phyloP scores from a whole-genome alignment of 1,140 invertebrate species.

The Diorhabda elongata region DNA sequence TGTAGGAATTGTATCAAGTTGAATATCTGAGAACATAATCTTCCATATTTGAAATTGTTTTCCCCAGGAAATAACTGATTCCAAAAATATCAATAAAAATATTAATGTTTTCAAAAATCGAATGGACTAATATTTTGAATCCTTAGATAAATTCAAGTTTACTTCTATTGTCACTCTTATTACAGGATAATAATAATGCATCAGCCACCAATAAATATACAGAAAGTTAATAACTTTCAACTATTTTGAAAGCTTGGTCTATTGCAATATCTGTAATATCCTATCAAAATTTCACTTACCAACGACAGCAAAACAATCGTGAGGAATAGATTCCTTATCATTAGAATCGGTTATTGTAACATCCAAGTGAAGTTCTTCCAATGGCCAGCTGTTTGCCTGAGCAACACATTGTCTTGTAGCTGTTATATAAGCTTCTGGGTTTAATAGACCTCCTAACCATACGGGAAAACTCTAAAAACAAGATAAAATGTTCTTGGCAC shows the following conservation, averaged over 20 bases:
- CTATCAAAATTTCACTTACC: conserved; percentile 45
- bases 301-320: conserved; percentile 77
- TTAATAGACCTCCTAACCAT: conserved; percentile 95
- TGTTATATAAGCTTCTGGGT: conserved; percentile 98
- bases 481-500: neutral
- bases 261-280: conserved; percentile 5
- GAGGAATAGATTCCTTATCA: conserved; percentile 59
- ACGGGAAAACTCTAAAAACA: conserved; percentile 79
- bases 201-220: neutral
- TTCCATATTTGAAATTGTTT: too few relatives aligned
- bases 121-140: too few relatives aligned
- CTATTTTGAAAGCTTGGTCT: neutral
- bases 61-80: too few relatives aligned
- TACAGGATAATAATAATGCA: neutral
- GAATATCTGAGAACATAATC: too few relatives aligned
- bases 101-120: too few relatives aligned
- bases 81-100: too few relatives aligned
- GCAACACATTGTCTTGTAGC: conserved; percentile 97
- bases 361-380: conserved; percentile 93
- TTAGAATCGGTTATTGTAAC: conserved; percentile 59
- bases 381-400: conserved; percentile 86
- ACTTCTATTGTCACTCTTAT: too few relatives aligned
- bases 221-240: conserved; percentile 11
- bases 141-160: too few relatives aligned
- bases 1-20: too few relatives aligned